A percentile compares a stretch with the other conserved stretches of the same genome.
Conservation (phyloP, 2,797 vertebrate species). For the Pangasius krempfi region DNA sequence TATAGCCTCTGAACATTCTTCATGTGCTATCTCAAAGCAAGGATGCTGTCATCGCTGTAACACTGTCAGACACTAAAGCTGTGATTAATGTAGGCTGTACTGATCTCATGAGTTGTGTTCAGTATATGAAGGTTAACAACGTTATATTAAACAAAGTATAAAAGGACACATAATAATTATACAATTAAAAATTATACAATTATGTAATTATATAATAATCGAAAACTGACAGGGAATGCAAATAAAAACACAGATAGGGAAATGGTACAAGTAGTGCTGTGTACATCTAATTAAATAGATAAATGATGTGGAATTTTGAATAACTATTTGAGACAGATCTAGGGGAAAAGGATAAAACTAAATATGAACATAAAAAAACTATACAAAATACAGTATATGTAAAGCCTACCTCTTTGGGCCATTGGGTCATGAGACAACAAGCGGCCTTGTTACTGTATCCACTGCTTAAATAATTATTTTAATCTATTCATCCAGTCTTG, state of each 20-base stretch:
- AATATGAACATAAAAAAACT: not conserved
- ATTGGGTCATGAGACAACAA: not conserved
- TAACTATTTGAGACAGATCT: not conserved
- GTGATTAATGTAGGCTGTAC: conserved; percentile 28
- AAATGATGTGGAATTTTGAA: not conserved
- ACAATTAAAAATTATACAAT: not conserved
- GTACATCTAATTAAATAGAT: not conserved
- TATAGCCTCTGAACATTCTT: conserved; percentile 33
- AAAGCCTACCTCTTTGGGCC: not conserved
- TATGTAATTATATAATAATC: not conserved
- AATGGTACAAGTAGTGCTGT: not conserved
- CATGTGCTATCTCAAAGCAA: conserved; percentile 23
- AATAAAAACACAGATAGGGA: not conserved
- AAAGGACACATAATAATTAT: not conserved
- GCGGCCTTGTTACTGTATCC: not conserved
- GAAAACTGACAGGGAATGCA: not conserved
- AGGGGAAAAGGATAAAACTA: not conserved
- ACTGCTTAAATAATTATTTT: not conserved
- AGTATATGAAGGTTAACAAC: conserved; percentile 11
- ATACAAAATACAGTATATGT: not conserved
- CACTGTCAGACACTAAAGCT: conserved; percentile 17
- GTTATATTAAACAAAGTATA: conserved; percentile 11
- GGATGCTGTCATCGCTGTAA: conserved; percentile 11
- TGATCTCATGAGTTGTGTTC: conserved; percentile 7
- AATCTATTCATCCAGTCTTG: not conserved